These are phyloP conservation scores for Gasteruption jaculator DNA, from an alignment of 2,888 invertebrate species.

Conservation along the genomic window DNA sequence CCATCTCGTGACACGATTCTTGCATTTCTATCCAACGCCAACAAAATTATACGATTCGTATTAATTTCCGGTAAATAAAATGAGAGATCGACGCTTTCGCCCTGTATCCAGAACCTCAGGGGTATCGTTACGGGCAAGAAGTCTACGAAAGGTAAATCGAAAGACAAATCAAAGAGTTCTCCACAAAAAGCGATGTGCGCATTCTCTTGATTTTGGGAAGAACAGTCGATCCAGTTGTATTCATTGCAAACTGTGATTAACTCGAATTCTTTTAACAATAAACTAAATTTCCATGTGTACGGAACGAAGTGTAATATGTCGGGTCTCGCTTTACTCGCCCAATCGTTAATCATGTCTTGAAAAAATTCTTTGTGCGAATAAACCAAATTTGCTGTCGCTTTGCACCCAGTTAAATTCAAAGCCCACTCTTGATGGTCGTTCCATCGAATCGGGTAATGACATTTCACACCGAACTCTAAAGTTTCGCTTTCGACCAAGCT, in stretches of 20 bases:
- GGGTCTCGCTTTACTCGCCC: slow-evolving; percentile 90
- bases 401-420: slow-evolving; percentile 86
- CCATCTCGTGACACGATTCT: slow-evolving; percentile 78
- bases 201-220: slow-evolving; percentile 92
- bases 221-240: slow-evolving; percentile 98
- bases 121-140: slow-evolving; percentile 88
- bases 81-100: slow-evolving; percentile 87
- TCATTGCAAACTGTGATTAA: slow-evolving; percentile 90
- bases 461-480: slow-evolving; percentile 82
- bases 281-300: slow-evolving; percentile 91
- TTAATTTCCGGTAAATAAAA: slow-evolving; percentile 89
- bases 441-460: slow-evolving; percentile 90
- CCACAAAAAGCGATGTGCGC: slow-evolving; percentile 92
- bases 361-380: slow-evolving; percentile 96
- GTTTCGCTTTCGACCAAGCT: slow-evolving; percentile 93
- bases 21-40: slow-evolving; percentile 83
- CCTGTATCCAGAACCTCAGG: slow-evolving; percentile 90
- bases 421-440: slow-evolving; percentile 97
- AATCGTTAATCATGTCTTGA: slow-evolving; percentile 89
- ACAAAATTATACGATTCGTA: slow-evolving; percentile 76
- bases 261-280: slow-evolving; percentile 92
- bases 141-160: slow-evolving; percentile 90
- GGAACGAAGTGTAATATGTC: slow-evolving; percentile 94
- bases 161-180: slow-evolving; percentile 87
- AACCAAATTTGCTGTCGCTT: slow-evolving; percentile 87